Evolutionary conservation across 2,113 vertebrate genomes (phyloP), one percentile per base, ranked within the genome.

Genomic region (Formicarius rufipectus): DNA sequence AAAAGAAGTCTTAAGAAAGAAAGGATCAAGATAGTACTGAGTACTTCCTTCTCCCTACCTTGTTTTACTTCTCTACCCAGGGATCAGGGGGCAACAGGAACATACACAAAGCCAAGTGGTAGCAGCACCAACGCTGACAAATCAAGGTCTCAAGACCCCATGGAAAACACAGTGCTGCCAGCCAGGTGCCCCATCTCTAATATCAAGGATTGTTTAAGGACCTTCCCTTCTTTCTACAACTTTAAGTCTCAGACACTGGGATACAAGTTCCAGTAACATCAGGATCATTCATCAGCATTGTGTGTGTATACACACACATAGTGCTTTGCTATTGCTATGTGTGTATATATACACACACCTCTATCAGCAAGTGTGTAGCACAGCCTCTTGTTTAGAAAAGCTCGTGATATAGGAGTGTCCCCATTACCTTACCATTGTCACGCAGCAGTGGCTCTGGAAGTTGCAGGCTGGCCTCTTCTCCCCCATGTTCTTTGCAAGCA

Each of bases 231-330:
- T 33, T 79, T 47, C 59, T 53, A 25, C 31, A 33, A 5, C 52
- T 75, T 72, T 40, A 72, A 94, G 53, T 72, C 64, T 88, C 66
- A 33, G 45, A 42, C 27, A 42, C 47, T 24, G 12, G 28, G 14
- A 47, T 33, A 21, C 33, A 77, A 92, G 33, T 68, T 66, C 39
- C 25, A 33, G 60, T 30, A 74, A 42, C 13, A 73, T 2, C 20
- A 64, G 58, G 71, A 63, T 23, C 67, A 39, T 8, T 42, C 49
- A 81, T 64, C 55, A 84, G 24, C 58, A 66, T 15, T 62, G 17
- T 16, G 3, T 62, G 14, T 42, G 39, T 58, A 13, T 24, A 14
- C 2, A 21, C 39, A 50, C 20, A 19, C 10, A 12, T 0, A 1
- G 33, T 12, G 45, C 56, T 58, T 35, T 59, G 31, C 49, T 50